A percentile compares a stretch with the other conserved stretches of the same genome.
Evolutionary conservation across 1,140 invertebrate species (phyloP).

Genomic region (Trachymyrmex septentrionalis): DNA sequence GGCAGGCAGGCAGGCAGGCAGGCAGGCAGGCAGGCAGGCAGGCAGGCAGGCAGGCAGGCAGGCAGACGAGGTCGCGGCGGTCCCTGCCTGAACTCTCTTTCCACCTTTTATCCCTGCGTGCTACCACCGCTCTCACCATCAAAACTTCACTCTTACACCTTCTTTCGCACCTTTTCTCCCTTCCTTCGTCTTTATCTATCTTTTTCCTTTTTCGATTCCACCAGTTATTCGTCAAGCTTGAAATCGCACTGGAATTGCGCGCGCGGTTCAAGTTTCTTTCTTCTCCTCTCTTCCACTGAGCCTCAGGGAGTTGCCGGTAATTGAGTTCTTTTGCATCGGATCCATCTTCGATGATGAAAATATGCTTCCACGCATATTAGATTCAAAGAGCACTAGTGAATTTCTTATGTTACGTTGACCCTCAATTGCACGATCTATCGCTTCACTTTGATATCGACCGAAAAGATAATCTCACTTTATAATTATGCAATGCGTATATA

Average conservation of each 20-base stretch:
- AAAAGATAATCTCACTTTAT: neutral
- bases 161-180: slow-evolving; percentile 21
- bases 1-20: slow-evolving; percentile 3
- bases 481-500: neutral
- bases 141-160: slow-evolving; percentile 36
- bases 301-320: slow-evolving; percentile 66
- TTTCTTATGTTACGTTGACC: slow-evolving; percentile 35
- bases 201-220: slow-evolving; percentile 51
- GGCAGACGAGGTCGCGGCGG: slow-evolving; percentile 41
- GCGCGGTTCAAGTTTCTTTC: slow-evolving; percentile 46
- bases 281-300: slow-evolving; percentile 5
- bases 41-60: slow-evolving; percentile 10
- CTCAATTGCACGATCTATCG: neutral
- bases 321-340: slow-evolving; percentile 78
- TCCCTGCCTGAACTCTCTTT: slow-evolving; percentile 17
- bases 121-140: slow-evolving; percentile 26
- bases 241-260: slow-evolving; percentile 68
- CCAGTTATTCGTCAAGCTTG: slow-evolving; percentile 35
- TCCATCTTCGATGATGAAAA: slow-evolving; percentile 21
- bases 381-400: slow-evolving; percentile 3
- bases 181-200: neutral
- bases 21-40: slow-evolving; percentile 22
- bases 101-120: slow-evolving; percentile 45
- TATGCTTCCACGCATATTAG: slow-evolving; percentile 35
- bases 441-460: neutral